phyloP scores from a whole-genome alignment of 1,140 invertebrate species.

The Eumeta japonica region DNA sequence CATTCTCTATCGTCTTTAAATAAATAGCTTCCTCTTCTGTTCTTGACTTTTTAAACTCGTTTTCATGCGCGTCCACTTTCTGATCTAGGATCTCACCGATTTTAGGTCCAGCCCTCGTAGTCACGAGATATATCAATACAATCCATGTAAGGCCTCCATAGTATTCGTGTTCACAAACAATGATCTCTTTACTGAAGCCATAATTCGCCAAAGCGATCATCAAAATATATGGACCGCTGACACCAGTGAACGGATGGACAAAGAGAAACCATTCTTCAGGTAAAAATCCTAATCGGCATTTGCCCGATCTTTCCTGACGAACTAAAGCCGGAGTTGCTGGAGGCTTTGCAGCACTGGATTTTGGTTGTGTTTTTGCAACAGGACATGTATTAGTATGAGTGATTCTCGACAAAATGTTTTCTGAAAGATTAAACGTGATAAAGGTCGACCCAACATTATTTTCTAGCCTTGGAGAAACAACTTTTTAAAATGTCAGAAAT shows the following conservation, averaged over 20 bases:
- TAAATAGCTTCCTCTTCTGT: conserved; percentile 16
- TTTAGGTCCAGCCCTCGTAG: conserved; percentile 72
- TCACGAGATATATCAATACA: conserved; percentile 63
- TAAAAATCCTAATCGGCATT: conserved; percentile 28
- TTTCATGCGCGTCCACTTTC: conserved; percentile 63
- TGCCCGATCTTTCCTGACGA: conserved; percentile 17
- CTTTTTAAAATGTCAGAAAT: no score
- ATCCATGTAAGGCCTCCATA: conserved; percentile 74
- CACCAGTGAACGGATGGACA: conserved; percentile 92
- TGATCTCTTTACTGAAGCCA: conserved; percentile 87
- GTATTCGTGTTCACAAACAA: conserved; percentile 88
- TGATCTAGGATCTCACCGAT: conserved; percentile 65
- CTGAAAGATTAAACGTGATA: no score
- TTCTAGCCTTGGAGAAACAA: no score
- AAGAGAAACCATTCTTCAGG: conserved; percentile 68
- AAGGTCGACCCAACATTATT: no score
- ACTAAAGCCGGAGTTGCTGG: no score
- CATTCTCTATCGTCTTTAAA: conserved; percentile 60
- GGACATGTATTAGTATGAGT: conserved; percentile 13
- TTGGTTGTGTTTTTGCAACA: conserved; percentile 3
- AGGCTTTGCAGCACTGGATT: background rate
- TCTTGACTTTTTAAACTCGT: conserved; percentile 18
- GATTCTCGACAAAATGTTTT: no score
- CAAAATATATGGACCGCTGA: conserved; percentile 83
- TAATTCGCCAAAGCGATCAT: conserved; percentile 73